Base-by-base conservation (phyloP, 64 coral and sea anemone species). In the Dendrophyllia cribrosa region DNA sequence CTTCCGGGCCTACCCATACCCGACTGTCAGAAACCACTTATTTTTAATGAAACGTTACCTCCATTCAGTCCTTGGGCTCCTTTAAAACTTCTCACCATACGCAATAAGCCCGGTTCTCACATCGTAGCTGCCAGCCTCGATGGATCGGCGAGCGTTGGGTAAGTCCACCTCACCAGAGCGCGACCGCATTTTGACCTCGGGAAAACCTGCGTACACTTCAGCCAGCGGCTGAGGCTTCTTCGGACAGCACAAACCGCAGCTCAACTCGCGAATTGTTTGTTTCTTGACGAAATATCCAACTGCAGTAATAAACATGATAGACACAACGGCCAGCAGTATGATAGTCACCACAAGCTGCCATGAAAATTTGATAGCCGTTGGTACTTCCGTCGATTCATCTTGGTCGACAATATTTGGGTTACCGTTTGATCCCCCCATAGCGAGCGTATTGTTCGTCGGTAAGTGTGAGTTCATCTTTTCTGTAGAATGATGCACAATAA, bases 111-210 rank as follows among this genome's bases (percentile, higher is more conserved):
- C 78, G 2, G 78, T 44, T 16, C 59, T 82, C 34, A 82, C 78
- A 56, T 82, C 64, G 43, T 82, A 82, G 59, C 58, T 47, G 0
- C 78, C 78, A 21, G 78, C 78, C 17, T 63, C 56, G 17, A 82
- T 82, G 7, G 78, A 82, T 16, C 59, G 78, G 64, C 78, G 78
- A 16, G 10, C 24, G 9, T 82, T 58, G 4, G 58, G 9, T 56
- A 65, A 65, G 4, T 82, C 17, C 26, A 65, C 4, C 34, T 82
- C 59, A 16, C 78, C 58, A 16, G 78, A 63, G 23, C 59, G 58
- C 10, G 78, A 65, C 2, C 78, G 25, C 59, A 65, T 58, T 4
- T 14, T 26, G 16, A 82, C 17, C 26, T 82, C 78, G 6, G 59
- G 58, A 64, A 82, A 82, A 47, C 78, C 77, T 2, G 66, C 70